These are phyloP conservation scores for Geococcyx californianus DNA, from an alignment of 2,113 vertebrate genomes.

Conservation along the genomic window DNA sequence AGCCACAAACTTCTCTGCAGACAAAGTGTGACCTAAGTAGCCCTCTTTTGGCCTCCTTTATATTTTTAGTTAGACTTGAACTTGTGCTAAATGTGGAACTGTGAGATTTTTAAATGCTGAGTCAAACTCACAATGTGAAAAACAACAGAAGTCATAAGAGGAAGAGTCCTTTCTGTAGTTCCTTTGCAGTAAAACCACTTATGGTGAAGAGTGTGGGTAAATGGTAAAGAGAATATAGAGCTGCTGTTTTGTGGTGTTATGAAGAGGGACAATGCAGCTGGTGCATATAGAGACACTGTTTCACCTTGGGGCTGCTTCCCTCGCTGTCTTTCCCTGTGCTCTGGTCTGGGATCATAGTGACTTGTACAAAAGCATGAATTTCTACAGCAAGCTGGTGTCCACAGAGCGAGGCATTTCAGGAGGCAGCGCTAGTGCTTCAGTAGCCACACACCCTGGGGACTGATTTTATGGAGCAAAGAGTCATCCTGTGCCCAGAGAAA, in stretches of 20 bases:
- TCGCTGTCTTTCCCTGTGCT: not conserved
- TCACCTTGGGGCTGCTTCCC: not conserved
- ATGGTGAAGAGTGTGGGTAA: not conserved
- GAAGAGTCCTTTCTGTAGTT: not conserved
- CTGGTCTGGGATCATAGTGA: not conserved
- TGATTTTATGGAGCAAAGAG: not conserved
- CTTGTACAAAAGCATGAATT: not conserved
- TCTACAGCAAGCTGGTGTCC: not conserved
- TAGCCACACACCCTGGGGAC: not conserved
- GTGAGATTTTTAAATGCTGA: not conserved
- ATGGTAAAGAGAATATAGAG: not conserved
- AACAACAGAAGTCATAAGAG: not conserved
- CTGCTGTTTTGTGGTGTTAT: not conserved
- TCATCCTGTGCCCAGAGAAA: not conserved
- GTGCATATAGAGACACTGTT: not conserved
- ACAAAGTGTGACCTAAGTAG: not conserved
- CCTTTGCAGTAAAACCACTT: not conserved
- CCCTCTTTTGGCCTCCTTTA: not conserved
- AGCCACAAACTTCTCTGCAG: not conserved
- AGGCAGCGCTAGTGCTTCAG: not conserved
- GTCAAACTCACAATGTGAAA: not conserved
- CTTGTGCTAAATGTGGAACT: not conserved
- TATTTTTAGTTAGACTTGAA: not conserved
- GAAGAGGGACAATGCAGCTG: not conserved
- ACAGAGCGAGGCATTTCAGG: rapidly evolving